phyloP scores from a whole-genome alignment of 2,797 vertebrate species.

The Psittacula derbiana region DNA sequence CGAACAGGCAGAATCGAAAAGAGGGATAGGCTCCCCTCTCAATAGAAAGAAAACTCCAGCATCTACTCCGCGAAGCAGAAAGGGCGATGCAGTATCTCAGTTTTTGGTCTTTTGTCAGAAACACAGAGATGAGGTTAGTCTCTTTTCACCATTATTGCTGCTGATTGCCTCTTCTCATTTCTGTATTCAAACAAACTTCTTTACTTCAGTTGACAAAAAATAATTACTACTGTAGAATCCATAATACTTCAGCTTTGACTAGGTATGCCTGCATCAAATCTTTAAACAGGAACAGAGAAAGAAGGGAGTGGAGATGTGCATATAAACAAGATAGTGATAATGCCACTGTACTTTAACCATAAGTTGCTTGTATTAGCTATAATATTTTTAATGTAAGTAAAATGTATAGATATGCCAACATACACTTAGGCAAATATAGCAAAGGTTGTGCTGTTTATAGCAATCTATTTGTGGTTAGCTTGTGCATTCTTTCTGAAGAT shows the following conservation, averaged over 20 bases:
- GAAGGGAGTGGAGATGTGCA: neutral
- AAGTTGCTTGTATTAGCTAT: neutral
- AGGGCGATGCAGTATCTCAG: conserved; percentile 75
- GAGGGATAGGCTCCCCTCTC: conserved; percentile 67
- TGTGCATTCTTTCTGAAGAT: neutral
- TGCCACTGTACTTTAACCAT: neutral
- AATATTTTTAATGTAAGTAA: neutral
- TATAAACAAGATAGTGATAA: neutral
- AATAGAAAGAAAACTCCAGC: conserved; percentile 72
- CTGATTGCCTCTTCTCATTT: neutral
- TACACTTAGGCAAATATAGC: neutral
- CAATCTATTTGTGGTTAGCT: neutral
- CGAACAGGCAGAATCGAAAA: conserved; percentile 70
- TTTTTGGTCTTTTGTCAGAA: conserved; percentile 85
- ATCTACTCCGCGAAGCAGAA: conserved; percentile 70
- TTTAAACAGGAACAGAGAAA: neutral
- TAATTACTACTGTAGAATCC: neutral
- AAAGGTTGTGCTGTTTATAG: neutral
- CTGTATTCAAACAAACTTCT: neutral
- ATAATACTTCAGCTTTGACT: neutral
- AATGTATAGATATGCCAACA: neutral
- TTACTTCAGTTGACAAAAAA: neutral
- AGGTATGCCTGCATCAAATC: neutral
- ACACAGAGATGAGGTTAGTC: conserved; percentile 83
- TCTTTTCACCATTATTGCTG: neutral